Conservation (phyloP, 2,113 vertebrate genomes). For the Cheilinus undulatus region DNA sequence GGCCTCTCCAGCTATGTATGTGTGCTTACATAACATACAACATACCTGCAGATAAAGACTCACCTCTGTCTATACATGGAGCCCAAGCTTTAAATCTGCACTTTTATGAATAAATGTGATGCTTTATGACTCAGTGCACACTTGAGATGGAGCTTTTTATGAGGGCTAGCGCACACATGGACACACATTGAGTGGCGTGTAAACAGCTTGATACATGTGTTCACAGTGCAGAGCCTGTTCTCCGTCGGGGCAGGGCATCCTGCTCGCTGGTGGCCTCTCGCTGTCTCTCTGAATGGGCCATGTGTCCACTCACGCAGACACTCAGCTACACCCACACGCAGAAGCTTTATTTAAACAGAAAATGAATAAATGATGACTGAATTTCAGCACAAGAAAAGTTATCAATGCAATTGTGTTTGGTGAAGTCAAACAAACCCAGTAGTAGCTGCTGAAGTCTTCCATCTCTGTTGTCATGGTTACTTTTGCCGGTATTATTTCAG, state of each 20-base stretch:
- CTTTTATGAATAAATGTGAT: not conserved
- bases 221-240: slow-evolving; percentile 74
- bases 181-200: not conserved
- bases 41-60: slow-evolving; percentile 27
- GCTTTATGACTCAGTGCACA: not conserved
- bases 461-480: too few species aligned
- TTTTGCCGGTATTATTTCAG: too few species aligned
- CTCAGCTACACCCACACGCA: not conserved
- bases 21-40: slow-evolving; percentile 47
- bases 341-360: too few species aligned
- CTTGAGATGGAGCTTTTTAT: slow-evolving; percentile 7
- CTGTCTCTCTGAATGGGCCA: slow-evolving; percentile 44
- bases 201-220: slow-evolving; percentile 50
- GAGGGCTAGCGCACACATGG: not conserved
- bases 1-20: slow-evolving; percentile 15
- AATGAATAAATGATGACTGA: too few species aligned
- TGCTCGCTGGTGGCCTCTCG: slow-evolving; percentile 55
- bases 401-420: too few species aligned
- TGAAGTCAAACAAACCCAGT: too few species aligned
- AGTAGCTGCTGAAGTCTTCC: too few species aligned
- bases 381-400: too few species aligned
- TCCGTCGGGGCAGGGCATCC: slow-evolving; percentile 73
- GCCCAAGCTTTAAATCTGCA: not conserved
- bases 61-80: not conserved
- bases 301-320: slow-evolving; percentile 44